Evolutionary conservation across 2,797 vertebrate genomes (phyloP), one percentile per base, ranked within the genome.

Genomic region (Chelonia mydas): DNA sequence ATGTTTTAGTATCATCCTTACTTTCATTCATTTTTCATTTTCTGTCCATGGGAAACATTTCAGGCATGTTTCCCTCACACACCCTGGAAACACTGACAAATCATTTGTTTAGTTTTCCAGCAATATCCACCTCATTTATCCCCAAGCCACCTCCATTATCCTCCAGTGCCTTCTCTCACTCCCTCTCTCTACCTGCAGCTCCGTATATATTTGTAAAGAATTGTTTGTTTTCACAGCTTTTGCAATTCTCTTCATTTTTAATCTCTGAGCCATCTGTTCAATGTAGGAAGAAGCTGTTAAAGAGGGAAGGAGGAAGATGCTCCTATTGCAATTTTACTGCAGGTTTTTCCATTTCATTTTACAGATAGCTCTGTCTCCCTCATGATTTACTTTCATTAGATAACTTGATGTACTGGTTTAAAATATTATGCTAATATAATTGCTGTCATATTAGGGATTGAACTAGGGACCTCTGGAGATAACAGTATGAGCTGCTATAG

Each of bases 251-350:
- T 93, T 55, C 33, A 90, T 86, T 90, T 82, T 55, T 53, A 37
- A 93, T 74, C 54, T 96, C 23, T 41, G 81, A 94, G 85, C 88
- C 89, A 55, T 94, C 59, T 68, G 78, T 94, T 92, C 86, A 89
- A 91, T 85, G 81, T 15, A 90, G 53, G 45, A 80, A 41, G 68
- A 37, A 72, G n/a, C 68, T n/a, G 23, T 87, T 93, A 94, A 50
- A 91, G 16, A 84, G 76, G 31, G 80, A 84, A 76, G 81, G 81
- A 72, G 50, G 21, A 16, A 81, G 53, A 90, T 81, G 61, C 33
- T 76, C n/a, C 65, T 57, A 76, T 74, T 54, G 59, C 59, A 90
- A 86, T 49, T 86, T 90, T 86, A 74, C 50, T 86, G 57, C 65
- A 90, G 50, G n/a, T 41, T 65, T 74, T 90, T 86, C 41, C 37